Evolutionary conservation across 2,797 vertebrate genomes (phyloP).

Genomic region (Acanthiza pusilla): DNA sequence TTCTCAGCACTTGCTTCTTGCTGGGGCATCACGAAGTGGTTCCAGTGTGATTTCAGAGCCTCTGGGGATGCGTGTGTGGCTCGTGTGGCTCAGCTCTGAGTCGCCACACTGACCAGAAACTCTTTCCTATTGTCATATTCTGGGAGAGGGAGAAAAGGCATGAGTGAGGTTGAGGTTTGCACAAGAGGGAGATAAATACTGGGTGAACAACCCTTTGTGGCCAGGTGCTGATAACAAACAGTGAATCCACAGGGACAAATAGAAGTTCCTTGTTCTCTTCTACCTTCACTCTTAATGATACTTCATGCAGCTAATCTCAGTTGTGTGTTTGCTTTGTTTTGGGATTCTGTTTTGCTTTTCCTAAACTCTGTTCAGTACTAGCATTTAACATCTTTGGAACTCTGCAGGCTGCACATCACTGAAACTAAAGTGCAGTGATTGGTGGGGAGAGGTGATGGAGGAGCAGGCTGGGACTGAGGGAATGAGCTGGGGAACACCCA

Average conservation of each 20-base stretch:
- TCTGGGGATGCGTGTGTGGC: background rate
- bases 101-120: background rate
- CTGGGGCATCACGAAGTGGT: background rate
- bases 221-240: background rate
- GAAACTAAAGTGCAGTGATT: background rate
- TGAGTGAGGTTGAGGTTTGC: background rate
- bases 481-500: background rate
- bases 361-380: background rate
- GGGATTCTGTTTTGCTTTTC: background rate
- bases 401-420: background rate
- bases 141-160: background rate
- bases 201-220: background rate
- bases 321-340: background rate
- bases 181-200: background rate
- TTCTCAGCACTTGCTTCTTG: background rate
- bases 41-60: background rate
- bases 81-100: accelerated
- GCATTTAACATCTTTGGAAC: background rate
- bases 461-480: background rate
- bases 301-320: background rate
- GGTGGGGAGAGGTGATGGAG: background rate
- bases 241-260: background rate
- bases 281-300: background rate
- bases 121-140: accelerated
- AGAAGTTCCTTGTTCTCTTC: background rate